A percentile compares a stretch with the other conserved stretches of the same genome.
Evolutionary conservation across 2,888 invertebrate species (phyloP).

Genomic region (Drosophila mulleri): DNA sequence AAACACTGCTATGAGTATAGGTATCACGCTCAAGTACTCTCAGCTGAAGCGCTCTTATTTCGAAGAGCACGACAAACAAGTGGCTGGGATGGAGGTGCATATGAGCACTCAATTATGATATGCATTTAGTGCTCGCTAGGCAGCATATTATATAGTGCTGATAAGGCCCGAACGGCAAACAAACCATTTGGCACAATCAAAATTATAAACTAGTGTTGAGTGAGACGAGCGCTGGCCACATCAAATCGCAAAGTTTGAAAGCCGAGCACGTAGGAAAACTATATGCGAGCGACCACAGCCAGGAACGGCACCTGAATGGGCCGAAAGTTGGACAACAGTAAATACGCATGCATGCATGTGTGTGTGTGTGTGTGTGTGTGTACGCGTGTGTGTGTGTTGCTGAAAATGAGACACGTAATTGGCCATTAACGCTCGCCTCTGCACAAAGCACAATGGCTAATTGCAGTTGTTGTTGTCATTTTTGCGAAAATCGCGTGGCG

Average conservation of each 20-base stretch:
- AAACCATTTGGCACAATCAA: constrained; percentile 39
- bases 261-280: constrained; percentile 64
- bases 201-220: constrained; percentile 56
- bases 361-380: not conserved
- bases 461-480: constrained; percentile 40
- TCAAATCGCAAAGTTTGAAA: constrained; percentile 72
- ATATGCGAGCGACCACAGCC: constrained; percentile 37
- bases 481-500: constrained; percentile 47
- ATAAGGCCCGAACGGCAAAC: constrained; percentile 17
- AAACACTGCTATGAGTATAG: not conserved
- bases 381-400: constrained; percentile 5
- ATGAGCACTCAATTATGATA: not conserved
- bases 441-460: constrained; percentile 55
- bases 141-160: constrained; percentile 24
- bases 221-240: constrained; percentile 37
- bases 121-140: not conserved
- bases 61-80: not conserved
- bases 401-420: constrained; percentile 66
- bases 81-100: not conserved
- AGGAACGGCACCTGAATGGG: constrained; percentile 20
- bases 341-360: not conserved
- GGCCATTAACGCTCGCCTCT: constrained; percentile 70
- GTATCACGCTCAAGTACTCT: not conserved
- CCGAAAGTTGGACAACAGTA: constrained; percentile 9
- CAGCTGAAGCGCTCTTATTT: not conserved